phyloP scores from a whole-genome alignment of 2,113 vertebrate species.

The Eudyptes chrysolophus region DNA sequence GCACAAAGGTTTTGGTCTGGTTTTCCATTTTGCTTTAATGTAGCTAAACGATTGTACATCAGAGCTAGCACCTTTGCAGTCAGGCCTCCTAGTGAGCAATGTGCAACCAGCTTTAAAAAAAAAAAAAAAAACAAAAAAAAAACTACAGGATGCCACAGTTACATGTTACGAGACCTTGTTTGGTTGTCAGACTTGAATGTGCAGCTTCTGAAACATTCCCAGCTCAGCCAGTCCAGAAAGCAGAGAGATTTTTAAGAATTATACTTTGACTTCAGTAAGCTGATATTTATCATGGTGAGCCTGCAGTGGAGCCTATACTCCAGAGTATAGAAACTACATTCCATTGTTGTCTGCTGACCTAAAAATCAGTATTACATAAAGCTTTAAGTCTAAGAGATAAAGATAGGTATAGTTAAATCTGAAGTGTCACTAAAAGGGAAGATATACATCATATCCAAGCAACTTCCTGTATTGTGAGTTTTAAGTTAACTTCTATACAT shows the following conservation, averaged over 20 bases:
- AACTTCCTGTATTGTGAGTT: neutral
- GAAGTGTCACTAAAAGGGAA: neutral
- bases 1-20: neutral
- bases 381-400: neutral
- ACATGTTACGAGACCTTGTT: conserved; percentile 34
- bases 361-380: neutral
- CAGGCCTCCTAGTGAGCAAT: neutral
- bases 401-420: neutral
- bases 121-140: neutral
- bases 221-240: neutral
- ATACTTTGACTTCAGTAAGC: neutral
- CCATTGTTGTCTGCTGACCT: neutral
- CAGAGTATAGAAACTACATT: neutral
- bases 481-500: neutral
- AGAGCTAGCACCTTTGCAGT: neutral
- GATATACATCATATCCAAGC: neutral
- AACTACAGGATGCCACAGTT: conserved; percentile 29
- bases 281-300: neutral
- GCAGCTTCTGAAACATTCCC: conserved; percentile 1
- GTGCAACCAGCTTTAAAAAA: neutral
- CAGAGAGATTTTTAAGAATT: neutral
- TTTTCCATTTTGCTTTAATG: neutral
- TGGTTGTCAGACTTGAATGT: neutral
- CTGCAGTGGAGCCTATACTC: neutral
- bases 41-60: neutral